These are phyloP conservation scores for Sinocyclocheilus anophthalmus DNA, from an alignment of 2,113 vertebrate species.

Conservation along the genomic window DNA sequence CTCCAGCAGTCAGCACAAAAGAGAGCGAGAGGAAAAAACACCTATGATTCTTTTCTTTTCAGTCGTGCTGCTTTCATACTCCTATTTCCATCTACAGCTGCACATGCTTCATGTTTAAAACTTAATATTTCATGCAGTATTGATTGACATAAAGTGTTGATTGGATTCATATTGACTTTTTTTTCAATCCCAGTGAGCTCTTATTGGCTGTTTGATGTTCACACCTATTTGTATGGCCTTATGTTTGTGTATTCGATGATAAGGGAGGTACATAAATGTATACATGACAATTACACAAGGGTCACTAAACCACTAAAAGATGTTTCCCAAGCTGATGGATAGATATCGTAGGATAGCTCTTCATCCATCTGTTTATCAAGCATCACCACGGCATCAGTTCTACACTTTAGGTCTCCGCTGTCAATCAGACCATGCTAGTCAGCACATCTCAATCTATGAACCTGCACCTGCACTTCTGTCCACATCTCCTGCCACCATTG, in stretches of 20 bases:
- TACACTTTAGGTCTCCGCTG: conserved; percentile 37
- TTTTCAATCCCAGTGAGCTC: background rate
- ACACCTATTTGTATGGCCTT: conserved; percentile 40
- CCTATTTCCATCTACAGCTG: background rate
- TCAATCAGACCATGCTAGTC: conserved; percentile 35
- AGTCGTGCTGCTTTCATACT: background rate
- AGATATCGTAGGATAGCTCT: background rate
- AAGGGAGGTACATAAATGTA: background rate
- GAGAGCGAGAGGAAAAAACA: conserved; percentile 66
- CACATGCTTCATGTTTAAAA: background rate
- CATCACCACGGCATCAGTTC: background rate
- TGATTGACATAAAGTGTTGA: background rate
- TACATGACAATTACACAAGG: background rate
- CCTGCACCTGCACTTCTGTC: conserved; percentile 15
- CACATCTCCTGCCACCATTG: too few species aligned
- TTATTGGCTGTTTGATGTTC: conserved; percentile 29
- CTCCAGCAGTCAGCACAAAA: conserved; percentile 37
- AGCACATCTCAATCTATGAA: conserved; percentile 24
- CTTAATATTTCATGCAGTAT: background rate
- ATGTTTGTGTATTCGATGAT: conserved; percentile 10
- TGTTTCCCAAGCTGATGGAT: background rate
- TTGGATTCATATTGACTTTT: background rate
- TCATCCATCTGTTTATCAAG: background rate
- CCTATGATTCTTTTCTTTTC: conserved; percentile 40
- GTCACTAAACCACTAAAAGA: background rate